phyloP scores from a whole-genome alignment of 2,888 invertebrate species.

The Rhynchonema sp. region DNA sequence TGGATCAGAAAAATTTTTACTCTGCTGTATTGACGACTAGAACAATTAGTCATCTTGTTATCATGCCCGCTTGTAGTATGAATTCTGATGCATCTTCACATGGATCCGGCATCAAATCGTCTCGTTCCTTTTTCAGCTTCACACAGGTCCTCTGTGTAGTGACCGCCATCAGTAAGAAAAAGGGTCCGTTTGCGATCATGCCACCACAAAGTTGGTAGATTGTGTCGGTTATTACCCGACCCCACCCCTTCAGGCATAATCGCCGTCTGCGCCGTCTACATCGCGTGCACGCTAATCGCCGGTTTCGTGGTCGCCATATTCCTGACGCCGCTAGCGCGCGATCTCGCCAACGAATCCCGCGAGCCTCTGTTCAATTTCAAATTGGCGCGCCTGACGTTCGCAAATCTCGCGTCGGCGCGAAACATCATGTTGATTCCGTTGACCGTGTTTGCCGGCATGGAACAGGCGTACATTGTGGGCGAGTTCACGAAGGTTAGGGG shows the following conservation, averaged over 20 bases:
- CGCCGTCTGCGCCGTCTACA: constrained; percentile 55
- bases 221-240: too few species aligned
- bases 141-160: too few species aligned
- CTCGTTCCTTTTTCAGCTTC: too few species aligned
- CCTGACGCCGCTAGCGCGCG: constrained; percentile 73
- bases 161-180: too few species aligned
- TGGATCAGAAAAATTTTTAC: too few species aligned
- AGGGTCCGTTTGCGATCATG: too few species aligned
- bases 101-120: too few species aligned
- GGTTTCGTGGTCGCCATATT: constrained; percentile 65
- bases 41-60: too few species aligned
- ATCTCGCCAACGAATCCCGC: constrained; percentile 16
- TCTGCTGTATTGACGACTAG: too few species aligned
- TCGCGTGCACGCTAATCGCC: constrained; percentile 63
- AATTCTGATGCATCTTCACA: too few species aligned
- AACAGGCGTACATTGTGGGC: constrained; percentile 85
- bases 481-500: constrained; percentile 38
- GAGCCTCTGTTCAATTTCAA: neutral
- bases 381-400: neutral
- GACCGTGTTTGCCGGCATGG: constrained; percentile 88
- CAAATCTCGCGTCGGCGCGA: constrained; percentile 22
- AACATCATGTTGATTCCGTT: constrained; percentile 64
- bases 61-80: too few species aligned
- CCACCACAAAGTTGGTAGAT: too few species aligned
- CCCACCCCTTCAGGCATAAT: constrained; percentile 34